A percentile compares a stretch with the other conserved stretches of the same genome.
These are phyloP conservation scores for Crossocerus cetratus DNA, from an alignment of 2,888 invertebrate species.

Conservation along the genomic window DNA sequence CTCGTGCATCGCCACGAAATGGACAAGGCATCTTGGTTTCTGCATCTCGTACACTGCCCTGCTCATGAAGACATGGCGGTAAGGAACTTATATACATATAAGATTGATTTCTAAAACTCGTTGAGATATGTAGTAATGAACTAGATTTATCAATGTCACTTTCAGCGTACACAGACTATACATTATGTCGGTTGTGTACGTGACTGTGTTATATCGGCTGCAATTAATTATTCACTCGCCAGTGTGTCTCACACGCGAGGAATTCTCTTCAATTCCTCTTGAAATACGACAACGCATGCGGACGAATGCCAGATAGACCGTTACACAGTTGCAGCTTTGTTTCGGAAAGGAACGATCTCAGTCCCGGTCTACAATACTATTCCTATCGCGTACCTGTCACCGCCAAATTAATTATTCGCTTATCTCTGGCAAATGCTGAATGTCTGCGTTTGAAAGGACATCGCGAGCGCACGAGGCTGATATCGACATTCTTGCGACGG, in stretches of 20 bases:
- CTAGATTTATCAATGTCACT: background rate
- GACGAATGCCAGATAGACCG: background rate
- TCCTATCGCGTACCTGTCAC: background rate
- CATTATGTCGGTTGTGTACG: background rate
- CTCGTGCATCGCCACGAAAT: conserved; percentile 93
- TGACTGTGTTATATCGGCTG: background rate
- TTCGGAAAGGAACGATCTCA: background rate
- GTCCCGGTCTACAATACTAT: background rate
- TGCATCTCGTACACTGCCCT: conserved; percentile 95
- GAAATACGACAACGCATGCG: background rate
- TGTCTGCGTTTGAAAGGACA: conserved; percentile 10
- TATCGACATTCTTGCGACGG: conserved; percentile 1
- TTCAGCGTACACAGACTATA: too few species aligned
- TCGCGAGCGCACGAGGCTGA: background rate
- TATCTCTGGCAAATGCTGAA: background rate
- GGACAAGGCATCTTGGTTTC: conserved; percentile 95
- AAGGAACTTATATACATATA: conserved; percentile 60
- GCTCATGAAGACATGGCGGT: conserved; percentile 97
- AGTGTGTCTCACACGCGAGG: background rate
- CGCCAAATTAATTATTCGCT: conserved; percentile 19
- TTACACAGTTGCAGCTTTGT: conserved; percentile 6
- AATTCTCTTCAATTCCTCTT: background rate
- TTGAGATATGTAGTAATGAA: too few species aligned
- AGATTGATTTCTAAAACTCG: too few species aligned
- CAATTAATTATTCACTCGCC: background rate